Conservation (phyloP, 2,113 vertebrate species). For the Phasianus colchicus region DNA sequence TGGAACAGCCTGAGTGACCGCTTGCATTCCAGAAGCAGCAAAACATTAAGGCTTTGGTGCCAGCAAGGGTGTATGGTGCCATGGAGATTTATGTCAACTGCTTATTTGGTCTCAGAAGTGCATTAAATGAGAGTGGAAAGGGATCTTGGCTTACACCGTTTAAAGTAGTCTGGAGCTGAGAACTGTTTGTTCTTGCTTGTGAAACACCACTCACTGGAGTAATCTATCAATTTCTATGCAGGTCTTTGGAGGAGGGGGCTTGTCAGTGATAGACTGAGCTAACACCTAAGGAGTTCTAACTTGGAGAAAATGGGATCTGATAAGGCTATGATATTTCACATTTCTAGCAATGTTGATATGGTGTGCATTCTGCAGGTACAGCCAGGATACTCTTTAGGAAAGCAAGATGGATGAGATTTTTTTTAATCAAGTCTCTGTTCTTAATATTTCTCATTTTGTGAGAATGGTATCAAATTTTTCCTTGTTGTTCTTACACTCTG, state of each 20-base stretch:
- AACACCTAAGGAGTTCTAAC: neutral
- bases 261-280: neutral
- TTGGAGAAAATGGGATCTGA: neutral
- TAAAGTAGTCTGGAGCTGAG: neutral
- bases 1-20: neutral
- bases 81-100: neutral
- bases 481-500: neutral
- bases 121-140: neutral
- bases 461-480: neutral
- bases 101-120: neutral
- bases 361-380: neutral
- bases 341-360: neutral
- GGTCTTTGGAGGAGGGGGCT: neutral
- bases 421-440: neutral
- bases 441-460: neutral
- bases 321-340: neutral
- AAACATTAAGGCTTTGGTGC: neutral
- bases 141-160: neutral
- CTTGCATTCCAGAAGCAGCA: neutral
- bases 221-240: neutral
- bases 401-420: neutral
- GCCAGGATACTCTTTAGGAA: neutral
- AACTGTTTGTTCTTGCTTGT: neutral
- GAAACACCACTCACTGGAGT: neutral
- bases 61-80: neutral